A percentile compares a stretch with the other conserved stretches of the same genome.
Conservation (phyloP, 2,888 invertebrate genomes). For the Acronicta alni region DNA sequence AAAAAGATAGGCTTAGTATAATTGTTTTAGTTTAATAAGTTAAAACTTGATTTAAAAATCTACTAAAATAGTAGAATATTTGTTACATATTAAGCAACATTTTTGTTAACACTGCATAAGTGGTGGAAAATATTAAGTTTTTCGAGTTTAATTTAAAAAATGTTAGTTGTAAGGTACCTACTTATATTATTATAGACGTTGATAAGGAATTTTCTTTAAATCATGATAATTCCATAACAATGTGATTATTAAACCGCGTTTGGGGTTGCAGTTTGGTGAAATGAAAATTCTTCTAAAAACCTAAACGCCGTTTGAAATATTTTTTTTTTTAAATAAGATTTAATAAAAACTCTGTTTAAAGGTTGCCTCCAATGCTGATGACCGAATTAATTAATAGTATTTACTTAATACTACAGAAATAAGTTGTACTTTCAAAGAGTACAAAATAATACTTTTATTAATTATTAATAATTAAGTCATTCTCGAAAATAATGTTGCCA, state of each 20-base stretch:
- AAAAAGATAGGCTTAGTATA: too few relatives aligned
- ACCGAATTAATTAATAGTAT: too few relatives aligned
- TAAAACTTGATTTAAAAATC: background rate
- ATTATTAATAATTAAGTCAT: constrained; percentile 51
- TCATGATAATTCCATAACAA: constrained; percentile 45
- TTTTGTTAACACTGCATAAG: background rate
- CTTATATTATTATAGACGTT: constrained; percentile 3
- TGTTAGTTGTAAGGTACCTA: constrained; percentile 1
- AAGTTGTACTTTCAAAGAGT: constrained; percentile 4
- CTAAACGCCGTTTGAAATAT: constrained; percentile 1
- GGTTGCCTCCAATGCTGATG: background rate
- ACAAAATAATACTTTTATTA: constrained; percentile 21
- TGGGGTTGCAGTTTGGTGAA: constrained; percentile 3
- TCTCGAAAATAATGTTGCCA: too few relatives aligned
- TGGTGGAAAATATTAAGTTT: constrained; percentile 33
- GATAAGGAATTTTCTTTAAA: constrained; percentile 42
- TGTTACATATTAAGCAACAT: constrained; percentile 10
- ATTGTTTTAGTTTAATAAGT: background rate
- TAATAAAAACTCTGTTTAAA: background rate
- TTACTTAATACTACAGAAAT: background rate
- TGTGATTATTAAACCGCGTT: constrained; percentile 11
- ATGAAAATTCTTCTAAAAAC: background rate
- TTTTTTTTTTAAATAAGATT: background rate
- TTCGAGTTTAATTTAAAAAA: constrained; percentile 16
- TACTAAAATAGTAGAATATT: constrained; percentile 32